Conservation (phyloP, 2,113 vertebrate genomes). For the Solea senegalensis region DNA sequence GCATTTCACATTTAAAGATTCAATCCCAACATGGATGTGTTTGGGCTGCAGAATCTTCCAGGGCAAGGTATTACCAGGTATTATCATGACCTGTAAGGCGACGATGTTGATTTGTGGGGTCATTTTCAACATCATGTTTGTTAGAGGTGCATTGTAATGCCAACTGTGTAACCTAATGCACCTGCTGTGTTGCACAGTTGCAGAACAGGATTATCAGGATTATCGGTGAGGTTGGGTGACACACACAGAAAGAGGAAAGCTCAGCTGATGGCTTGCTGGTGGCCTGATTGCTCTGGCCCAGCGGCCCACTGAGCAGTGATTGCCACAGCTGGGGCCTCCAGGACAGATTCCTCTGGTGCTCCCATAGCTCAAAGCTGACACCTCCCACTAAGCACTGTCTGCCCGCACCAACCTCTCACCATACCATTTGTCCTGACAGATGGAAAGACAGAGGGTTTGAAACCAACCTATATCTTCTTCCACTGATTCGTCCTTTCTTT, state of each 20-base stretch:
- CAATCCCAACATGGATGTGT: background rate
- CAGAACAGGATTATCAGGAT: slow-evolving; percentile 48
- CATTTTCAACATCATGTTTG: background rate
- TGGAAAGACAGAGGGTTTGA: slow-evolving; percentile 70
- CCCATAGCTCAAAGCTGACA: slow-evolving; percentile 79
- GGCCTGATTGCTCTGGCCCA: slow-evolving; percentile 82
- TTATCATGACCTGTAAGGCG: background rate
- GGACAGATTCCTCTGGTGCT: slow-evolving; percentile 72
- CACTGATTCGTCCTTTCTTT: slow-evolving; percentile 61
- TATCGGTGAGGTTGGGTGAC: slow-evolving; percentile 67
- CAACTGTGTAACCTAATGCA: slow-evolving; percentile 46
- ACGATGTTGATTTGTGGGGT: background rate
- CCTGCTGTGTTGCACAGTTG: slow-evolving; percentile 26
- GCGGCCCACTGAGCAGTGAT: slow-evolving; percentile 80
- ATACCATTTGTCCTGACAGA: slow-evolving; percentile 75
- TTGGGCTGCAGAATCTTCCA: background rate
- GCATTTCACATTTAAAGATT: background rate
- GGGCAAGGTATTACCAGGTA: background rate
- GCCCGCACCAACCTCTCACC: slow-evolving; percentile 67
- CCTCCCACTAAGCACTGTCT: slow-evolving; percentile 74
- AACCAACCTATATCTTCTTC: slow-evolving; percentile 68
- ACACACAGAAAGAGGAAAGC: slow-evolving; percentile 53
- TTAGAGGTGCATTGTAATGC: slow-evolving; percentile 18
- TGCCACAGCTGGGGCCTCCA: slow-evolving; percentile 79
- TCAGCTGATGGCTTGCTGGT: slow-evolving; percentile 81